Evolutionary conservation across 37 sponge, comb jelly and placozoan genomes (phyloP).

Genomic region (Ianthella basta): DNA sequence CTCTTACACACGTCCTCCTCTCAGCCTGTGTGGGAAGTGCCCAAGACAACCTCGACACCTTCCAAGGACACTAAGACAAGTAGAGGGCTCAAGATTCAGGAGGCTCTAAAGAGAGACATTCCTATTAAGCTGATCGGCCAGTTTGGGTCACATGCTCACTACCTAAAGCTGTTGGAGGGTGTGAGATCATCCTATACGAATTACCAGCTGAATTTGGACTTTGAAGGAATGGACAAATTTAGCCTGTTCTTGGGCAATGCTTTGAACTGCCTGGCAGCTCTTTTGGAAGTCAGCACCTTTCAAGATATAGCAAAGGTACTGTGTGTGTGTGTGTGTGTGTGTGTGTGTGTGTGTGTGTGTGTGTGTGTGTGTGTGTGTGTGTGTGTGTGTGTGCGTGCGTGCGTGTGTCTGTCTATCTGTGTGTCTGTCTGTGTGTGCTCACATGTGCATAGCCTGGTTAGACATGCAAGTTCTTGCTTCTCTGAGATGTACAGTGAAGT

Average conservation of each 20-base stretch:
- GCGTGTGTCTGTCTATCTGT: too few species aligned
- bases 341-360: too few species aligned
- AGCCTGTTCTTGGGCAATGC: slow-evolving; percentile 44
- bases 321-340: neutral
- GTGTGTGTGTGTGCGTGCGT: too few species aligned
- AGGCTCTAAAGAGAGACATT: neutral
- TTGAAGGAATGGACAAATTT: slow-evolving; percentile 64
- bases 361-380: too few species aligned
- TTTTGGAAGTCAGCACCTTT: slow-evolving; percentile 55
- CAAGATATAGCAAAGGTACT: slow-evolving; percentile 21
- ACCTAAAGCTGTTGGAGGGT: slow-evolving; percentile 57
- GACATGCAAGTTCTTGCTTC: too few species aligned
- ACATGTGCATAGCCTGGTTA: too few species aligned
- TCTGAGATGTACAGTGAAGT: too few species aligned
- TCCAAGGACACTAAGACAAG: neutral
- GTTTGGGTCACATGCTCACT: slow-evolving; percentile 44
- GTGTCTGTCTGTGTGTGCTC: too few species aligned
- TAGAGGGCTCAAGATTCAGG: neutral
- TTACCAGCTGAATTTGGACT: slow-evolving; percentile 51
- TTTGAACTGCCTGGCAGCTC: slow-evolving; percentile 48
- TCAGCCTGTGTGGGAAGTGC: neutral
- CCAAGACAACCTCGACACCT: neutral
- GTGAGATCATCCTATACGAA: slow-evolving; percentile 68
- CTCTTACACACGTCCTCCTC: too few species aligned
- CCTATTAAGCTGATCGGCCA: slow-evolving; percentile 43